These are phyloP conservation scores for Trisateles emortualis DNA, from an alignment of 2,888 invertebrate genomes.

Conservation along the genomic window DNA sequence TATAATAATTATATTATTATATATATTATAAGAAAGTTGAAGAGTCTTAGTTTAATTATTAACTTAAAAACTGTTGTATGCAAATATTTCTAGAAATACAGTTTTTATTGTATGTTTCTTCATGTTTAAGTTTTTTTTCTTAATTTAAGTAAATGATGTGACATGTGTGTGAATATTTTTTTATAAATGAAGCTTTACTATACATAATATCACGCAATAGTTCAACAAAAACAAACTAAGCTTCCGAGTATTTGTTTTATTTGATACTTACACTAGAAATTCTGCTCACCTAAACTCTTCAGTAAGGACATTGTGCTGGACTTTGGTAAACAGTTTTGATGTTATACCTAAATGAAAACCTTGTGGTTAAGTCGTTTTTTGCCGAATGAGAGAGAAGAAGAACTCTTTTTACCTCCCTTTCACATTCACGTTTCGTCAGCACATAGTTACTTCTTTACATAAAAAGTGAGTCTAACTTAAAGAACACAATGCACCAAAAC, in stretches of 20 bases:
- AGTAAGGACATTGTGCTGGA: too few species aligned
- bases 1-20: constrained; percentile 44
- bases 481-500: too few species aligned
- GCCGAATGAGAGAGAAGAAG: too few species aligned
- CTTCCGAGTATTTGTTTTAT: constrained; percentile 19
- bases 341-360: too few species aligned
- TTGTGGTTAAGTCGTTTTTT: too few species aligned
- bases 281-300: too few species aligned
- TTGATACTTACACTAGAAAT: too few species aligned
- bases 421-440: too few species aligned
- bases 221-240: constrained; percentile 11
- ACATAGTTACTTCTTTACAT: too few species aligned
- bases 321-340: too few species aligned
- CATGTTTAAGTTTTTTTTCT: constrained; percentile 61
- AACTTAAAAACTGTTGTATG: constrained; percentile 81
- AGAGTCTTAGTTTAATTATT: constrained; percentile 74
- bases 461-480: too few species aligned
- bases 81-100: constrained; percentile 82
- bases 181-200: constrained; percentile 15
- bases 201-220: constrained; percentile 1
- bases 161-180: constrained; percentile 36
- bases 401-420: too few species aligned
- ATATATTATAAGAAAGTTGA: constrained; percentile 55
- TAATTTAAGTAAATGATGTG: constrained; percentile 42
- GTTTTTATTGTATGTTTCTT: constrained; percentile 80